Percentiles rank a stretch among this genome's conserved stretches.
These are phyloP conservation scores for Sinodicranocentrus sp. DNA, from an alignment of 2,888 invertebrate species.

Conservation along the genomic window DNA sequence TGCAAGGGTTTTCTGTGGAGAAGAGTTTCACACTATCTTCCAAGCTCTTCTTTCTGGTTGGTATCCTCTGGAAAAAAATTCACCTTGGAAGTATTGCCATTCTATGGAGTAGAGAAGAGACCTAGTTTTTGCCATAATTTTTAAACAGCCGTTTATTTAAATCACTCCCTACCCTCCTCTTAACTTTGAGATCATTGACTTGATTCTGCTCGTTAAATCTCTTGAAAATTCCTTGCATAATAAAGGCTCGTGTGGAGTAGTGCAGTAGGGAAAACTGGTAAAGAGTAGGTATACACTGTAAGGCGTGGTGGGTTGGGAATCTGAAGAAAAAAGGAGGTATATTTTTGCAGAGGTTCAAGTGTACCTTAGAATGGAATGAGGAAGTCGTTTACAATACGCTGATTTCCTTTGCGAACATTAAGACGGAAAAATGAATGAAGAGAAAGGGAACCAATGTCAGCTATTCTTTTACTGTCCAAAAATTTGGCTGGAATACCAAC, in stretches of 20 bases:
- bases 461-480: too few relatives aligned
- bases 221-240: conserved; percentile 54
- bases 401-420: conserved; percentile 10
- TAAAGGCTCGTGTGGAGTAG: neutral
- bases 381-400: conserved; percentile 32
- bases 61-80: too few relatives aligned
- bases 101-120: too few relatives aligned
- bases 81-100: too few relatives aligned
- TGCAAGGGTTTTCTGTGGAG: too few relatives aligned
- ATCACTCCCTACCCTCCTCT: conserved; percentile 66
- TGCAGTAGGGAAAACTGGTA: conserved; percentile 16
- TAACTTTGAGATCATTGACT: conserved; percentile 68
- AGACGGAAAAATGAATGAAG: neutral
- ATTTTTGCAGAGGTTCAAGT: neutral
- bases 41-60: too few relatives aligned
- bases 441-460: conserved; percentile 5
- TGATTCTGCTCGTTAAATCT: conserved; percentile 64
- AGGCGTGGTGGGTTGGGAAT: neutral
- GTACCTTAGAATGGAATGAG: neutral
- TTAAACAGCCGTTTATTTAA: conserved; percentile 67
- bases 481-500: too few relatives aligned
- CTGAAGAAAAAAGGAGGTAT: neutral
- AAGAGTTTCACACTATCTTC: too few relatives aligned
- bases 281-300: neutral
- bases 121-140: conserved; percentile 64